These are phyloP conservation scores for Megathymus violae DNA, from an alignment of 1,140 invertebrate genomes.

Conservation along the genomic window DNA sequence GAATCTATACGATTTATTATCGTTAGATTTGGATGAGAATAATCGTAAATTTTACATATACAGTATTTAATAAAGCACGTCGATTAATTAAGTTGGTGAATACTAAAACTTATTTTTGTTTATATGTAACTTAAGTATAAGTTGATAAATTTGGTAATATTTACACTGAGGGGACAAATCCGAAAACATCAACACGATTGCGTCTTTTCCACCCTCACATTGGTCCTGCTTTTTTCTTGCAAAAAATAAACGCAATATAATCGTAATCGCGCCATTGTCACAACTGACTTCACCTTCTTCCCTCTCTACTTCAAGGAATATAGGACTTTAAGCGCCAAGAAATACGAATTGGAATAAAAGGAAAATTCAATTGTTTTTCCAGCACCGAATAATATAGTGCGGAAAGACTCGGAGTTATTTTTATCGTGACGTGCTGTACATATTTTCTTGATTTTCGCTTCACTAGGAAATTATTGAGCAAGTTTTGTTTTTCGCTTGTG, in stretches of 20 bases:
- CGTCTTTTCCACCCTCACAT: slow-evolving; percentile 36
- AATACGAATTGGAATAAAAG: slow-evolving; percentile 8
- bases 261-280: slow-evolving; percentile 43
- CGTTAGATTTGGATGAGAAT: no score
- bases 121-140: no score
- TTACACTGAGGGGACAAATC: slow-evolving; percentile 26
- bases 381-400: slow-evolving; percentile 23
- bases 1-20: no score
- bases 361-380: slow-evolving; percentile 12
- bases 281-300: slow-evolving; percentile 38
- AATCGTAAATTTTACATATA: no score
- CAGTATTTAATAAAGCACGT: no score
- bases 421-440: slow-evolving; percentile 10
- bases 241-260: slow-evolving; percentile 45
- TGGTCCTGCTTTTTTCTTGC: slow-evolving; percentile 37
- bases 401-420: slow-evolving; percentile 26
- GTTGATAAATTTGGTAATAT: no score
- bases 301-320: neutral
- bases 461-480: slow-evolving; percentile 4
- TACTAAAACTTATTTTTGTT: no score
- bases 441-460: slow-evolving; percentile 25
- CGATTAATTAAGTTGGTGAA: no score
- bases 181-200: slow-evolving; percentile 22
- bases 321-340: neutral
- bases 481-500: slow-evolving; percentile 1